Conservation (phyloP, 2,797 vertebrate genomes). For the Masticophis lateralis region DNA sequence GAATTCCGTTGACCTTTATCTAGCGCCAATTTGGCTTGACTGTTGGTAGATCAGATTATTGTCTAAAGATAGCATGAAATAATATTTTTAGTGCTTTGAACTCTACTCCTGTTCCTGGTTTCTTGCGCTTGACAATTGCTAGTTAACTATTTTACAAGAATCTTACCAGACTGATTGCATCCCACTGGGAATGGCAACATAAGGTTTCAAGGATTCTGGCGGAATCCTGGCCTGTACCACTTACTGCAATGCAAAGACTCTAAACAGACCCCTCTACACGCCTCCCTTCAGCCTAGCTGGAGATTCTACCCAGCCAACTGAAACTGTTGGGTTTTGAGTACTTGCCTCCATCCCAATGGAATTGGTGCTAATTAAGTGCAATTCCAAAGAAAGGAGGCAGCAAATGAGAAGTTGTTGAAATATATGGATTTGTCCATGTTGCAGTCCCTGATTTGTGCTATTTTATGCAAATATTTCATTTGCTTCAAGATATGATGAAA, state of each 20-base stretch:
- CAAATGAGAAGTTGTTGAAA: background rate
- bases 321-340: background rate
- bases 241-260: background rate
- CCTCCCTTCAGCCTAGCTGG: background rate
- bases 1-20: background rate
- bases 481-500: constrained; percentile 16
- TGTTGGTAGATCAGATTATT: background rate
- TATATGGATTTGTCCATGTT: background rate
- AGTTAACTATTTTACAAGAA: background rate
- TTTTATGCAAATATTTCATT: background rate
- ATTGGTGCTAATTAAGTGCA: background rate
- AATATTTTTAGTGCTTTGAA: background rate
- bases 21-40: background rate
- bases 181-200: background rate
- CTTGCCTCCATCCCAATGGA: background rate
- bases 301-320: background rate
- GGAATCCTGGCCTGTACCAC: background rate
- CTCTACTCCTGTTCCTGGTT: background rate
- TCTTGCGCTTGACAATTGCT: background rate
- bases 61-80: background rate
- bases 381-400: background rate
- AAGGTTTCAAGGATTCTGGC: background rate
- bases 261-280: background rate
- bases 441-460: background rate
- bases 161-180: background rate